These are phyloP conservation scores for Fratercula arctica DNA, from an alignment of 2,797 vertebrate species.

Conservation along the genomic window DNA sequence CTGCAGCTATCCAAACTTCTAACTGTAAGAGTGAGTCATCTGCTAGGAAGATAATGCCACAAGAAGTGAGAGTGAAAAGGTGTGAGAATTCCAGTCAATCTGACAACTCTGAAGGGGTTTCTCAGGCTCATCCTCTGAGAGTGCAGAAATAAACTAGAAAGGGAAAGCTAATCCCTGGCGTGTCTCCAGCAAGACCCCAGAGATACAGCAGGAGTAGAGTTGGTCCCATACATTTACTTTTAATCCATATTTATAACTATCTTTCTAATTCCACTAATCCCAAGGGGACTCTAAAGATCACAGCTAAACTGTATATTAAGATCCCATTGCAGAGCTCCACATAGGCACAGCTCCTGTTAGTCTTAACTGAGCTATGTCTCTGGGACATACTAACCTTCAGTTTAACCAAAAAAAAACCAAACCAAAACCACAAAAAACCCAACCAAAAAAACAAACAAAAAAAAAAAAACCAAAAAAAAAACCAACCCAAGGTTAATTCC, in stretches of 20 bases:
- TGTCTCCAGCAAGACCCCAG: neutral
- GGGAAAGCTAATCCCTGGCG: neutral
- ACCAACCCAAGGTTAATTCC: neutral
- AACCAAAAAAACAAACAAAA: neutral
- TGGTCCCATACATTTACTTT: neutral
- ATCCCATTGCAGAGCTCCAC: neutral
- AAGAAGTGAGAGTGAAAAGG: neutral
- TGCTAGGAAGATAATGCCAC: neutral
- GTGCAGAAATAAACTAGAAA: neutral
- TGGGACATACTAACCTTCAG: neutral
- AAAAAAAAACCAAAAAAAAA: rapidly evolving
- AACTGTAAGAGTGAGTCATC: neutral
- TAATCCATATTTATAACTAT: neutral
- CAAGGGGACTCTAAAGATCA: neutral
- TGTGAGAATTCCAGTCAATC: neutral
- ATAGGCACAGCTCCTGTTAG: neutral
- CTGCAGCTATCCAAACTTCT: neutral
- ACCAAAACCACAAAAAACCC: neutral
- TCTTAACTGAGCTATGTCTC: neutral
- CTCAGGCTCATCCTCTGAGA: neutral
- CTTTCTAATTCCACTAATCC: neutral
- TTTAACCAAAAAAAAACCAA: neutral
- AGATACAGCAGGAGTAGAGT: neutral
- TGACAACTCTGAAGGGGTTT: neutral
- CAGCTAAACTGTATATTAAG: neutral